A percentile compares a stretch with the other conserved stretches of the same genome.
These are phyloP conservation scores for Listronotus bonariensis DNA, from an alignment of 1,140 invertebrate genomes.

Conservation along the genomic window DNA sequence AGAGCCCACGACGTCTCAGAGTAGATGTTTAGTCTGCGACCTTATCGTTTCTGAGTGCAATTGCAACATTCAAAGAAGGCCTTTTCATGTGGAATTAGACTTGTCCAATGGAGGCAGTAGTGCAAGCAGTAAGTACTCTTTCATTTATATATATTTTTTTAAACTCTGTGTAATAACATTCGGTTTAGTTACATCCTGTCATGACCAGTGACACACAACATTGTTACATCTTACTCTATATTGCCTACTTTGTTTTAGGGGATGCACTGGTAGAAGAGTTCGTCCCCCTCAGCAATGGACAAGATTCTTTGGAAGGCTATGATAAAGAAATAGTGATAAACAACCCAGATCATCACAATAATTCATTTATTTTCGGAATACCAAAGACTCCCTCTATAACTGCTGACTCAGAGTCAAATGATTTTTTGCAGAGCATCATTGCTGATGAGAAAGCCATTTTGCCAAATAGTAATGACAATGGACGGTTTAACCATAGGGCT, in stretches of 20 bases:
- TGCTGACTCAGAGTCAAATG: slow-evolving; percentile 24
- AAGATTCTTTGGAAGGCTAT: slow-evolving; percentile 17
- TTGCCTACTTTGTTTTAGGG: slow-evolving; percentile 17
- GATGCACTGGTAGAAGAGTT: slow-evolving; percentile 20
- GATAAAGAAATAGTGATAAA: slow-evolving; percentile 22
- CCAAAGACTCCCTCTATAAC: slow-evolving; percentile 27
- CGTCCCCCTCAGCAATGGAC: slow-evolving; percentile 22
- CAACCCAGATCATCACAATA: slow-evolving; percentile 18
- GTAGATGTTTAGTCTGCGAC: slow-evolving; percentile 30
- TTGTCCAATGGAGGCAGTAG: slow-evolving; percentile 35
- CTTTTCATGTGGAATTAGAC: slow-evolving; percentile 27
- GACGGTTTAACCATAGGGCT: slow-evolving; percentile 5
- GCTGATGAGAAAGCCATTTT: slow-evolving; percentile 30
- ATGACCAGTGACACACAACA: no score
- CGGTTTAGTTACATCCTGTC: no score
- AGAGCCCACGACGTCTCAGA: slow-evolving; percentile 13
- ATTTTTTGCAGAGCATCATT: slow-evolving; percentile 25
- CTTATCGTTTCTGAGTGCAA: slow-evolving; percentile 33
- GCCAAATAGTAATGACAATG: slow-evolving; percentile 11
- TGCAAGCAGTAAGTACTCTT: slow-evolving; percentile 22
- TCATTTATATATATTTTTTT: neutral
- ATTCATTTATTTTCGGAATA: slow-evolving; percentile 26
- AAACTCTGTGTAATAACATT: no score
- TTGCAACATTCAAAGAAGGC: slow-evolving; percentile 31
- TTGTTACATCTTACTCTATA: no score